These are phyloP conservation scores for Lucilia sericata DNA, from an alignment of 1,140 invertebrate genomes.

Conservation along the genomic window DNA sequence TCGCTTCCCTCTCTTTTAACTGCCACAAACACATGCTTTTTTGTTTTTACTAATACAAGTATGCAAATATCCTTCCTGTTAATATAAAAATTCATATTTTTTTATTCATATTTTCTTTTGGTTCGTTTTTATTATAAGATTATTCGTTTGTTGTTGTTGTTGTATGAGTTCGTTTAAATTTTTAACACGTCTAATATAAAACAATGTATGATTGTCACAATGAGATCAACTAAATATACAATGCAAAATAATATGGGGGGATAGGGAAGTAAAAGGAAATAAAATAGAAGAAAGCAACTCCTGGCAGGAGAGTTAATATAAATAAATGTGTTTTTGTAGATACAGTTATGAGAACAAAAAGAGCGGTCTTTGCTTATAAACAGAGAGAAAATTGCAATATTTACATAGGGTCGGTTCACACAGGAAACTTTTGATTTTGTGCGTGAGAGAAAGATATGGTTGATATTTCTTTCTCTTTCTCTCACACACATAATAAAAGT, in stretches of 20 bases:
- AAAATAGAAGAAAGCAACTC: not conserved
- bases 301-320: not conserved
- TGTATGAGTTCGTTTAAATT: constrained; percentile 17
- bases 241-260: not conserved
- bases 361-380: too few species aligned
- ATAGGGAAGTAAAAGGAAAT: not conserved
- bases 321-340: too few species aligned
- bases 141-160: not conserved
- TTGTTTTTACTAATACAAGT: not conserved
- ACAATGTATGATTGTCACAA: constrained; percentile 20
- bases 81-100: not conserved
- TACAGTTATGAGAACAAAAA: too few species aligned
- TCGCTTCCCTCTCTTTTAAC: not conserved
- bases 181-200: constrained; percentile 27
- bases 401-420: too few species aligned
- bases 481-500: too few species aligned
- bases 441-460: too few species aligned
- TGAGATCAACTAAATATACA: constrained; percentile 2
- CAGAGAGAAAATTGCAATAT: too few species aligned
- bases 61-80: constrained; percentile 12
- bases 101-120: not conserved
- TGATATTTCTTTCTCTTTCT: too few species aligned
- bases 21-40: not conserved
- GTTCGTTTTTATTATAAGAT: not conserved
- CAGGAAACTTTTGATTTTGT: too few species aligned